phyloP scores from a whole-genome alignment of 1,140 invertebrate genomes.

The Ylistrum balloti region DNA sequence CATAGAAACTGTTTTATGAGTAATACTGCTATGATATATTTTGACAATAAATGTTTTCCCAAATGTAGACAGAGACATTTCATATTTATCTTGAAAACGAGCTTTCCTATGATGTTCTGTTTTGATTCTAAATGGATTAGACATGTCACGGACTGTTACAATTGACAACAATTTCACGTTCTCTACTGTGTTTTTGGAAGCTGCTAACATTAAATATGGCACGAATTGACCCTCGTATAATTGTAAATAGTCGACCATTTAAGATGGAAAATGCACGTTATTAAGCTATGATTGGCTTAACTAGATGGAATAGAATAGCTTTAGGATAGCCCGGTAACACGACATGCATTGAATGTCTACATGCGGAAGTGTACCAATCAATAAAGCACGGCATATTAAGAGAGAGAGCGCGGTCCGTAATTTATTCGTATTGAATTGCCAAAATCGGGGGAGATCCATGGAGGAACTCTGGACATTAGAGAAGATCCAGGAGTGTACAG shows the following conservation, averaged over 20 bases:
- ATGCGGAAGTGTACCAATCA: not conserved
- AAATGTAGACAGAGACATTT: not conserved
- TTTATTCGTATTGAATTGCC: not conserved
- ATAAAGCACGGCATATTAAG: not conserved
- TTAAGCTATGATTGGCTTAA: not conserved
- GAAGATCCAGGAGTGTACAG: no score
- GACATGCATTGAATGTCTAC: not conserved
- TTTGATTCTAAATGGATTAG: not conserved
- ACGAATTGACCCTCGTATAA: not conserved
- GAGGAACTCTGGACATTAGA: no score
- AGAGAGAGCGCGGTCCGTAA: not conserved
- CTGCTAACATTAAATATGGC: not conserved
- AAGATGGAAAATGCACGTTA: not conserved
- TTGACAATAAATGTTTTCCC: not conserved
- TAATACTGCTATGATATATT: not conserved
- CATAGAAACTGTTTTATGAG: not conserved
- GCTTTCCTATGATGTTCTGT: not conserved
- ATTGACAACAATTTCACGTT: no score
- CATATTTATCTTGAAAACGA: not conserved
- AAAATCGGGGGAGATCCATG: not conserved
- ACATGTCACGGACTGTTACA: not conserved
- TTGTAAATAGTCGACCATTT: not conserved
- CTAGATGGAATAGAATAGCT: not conserved
- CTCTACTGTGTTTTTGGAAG: not conserved
- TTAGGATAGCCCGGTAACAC: not conserved